Evolutionary conservation across 2,113 vertebrate genomes (phyloP).

Genomic region (Sorex araneus): DNA sequence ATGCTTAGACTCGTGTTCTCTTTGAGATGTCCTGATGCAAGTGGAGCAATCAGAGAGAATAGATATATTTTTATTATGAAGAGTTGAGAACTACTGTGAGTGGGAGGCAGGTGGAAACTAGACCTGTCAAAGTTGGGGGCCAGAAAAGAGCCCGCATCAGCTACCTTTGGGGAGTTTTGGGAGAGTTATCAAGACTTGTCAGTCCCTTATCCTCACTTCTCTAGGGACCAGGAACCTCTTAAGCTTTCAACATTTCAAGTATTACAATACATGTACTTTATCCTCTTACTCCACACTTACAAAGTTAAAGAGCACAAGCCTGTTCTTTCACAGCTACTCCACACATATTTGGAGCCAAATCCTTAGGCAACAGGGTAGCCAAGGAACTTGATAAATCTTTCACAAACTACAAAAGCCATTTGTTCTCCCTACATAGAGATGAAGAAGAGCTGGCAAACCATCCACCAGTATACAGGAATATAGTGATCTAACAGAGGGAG

Average conservation of each 20-base stretch:
- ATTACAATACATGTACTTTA: constrained; percentile 10
- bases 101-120: background rate
- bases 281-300: background rate
- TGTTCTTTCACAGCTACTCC: background rate
- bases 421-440: constrained; percentile 11
- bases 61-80: background rate
- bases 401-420: constrained; percentile 33
- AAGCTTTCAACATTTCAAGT: constrained; percentile 41
- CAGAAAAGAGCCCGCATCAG: background rate
- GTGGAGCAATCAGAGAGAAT: background rate
- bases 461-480: background rate
- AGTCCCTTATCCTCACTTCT: background rate
- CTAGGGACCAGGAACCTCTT: constrained; percentile 1
- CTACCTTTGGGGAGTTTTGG: background rate
- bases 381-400: constrained; percentile 21
- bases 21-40: background rate
- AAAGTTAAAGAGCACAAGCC: background rate
- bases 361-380: background rate
- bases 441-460: background rate
- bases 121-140: background rate
- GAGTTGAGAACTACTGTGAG: background rate
- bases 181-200: background rate
- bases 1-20: background rate
- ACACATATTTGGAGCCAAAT: background rate
- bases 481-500: background rate